Evolutionary conservation across 23 tunicate genomes (phyloP).

Genomic region (Trididemnum clinides): DNA sequence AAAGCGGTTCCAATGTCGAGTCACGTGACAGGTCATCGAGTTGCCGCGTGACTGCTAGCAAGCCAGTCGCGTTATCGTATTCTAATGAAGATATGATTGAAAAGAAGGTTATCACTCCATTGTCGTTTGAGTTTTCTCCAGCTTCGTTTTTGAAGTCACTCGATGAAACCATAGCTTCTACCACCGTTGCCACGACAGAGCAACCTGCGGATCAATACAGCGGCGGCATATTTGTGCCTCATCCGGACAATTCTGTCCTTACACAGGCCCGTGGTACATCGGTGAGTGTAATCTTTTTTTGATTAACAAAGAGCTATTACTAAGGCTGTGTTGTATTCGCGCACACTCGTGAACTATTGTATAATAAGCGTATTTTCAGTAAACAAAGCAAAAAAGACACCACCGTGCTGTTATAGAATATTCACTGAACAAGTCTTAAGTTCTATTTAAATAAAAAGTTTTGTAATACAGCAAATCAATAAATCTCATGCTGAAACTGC

Average conservation of each 20-base stretch:
- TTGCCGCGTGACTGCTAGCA: not conserved
- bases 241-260: slow-evolving; percentile 1
- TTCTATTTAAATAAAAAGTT: too few species aligned
- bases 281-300: not conserved
- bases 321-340: too few species aligned
- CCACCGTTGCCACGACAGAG: not conserved
- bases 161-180: not conserved
- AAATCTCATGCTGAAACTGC: too few species aligned
- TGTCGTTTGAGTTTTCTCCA: slow-evolving; percentile 44
- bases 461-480: too few species aligned
- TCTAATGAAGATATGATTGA: not conserved
- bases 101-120: not conserved
- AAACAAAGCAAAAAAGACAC: too few species aligned
- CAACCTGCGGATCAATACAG: not conserved
- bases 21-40: not conserved
- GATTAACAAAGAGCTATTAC: too few species aligned
- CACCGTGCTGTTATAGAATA: too few species aligned
- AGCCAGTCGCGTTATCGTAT: not conserved
- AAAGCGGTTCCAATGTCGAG: not conserved
- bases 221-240: slow-evolving; percentile 47
- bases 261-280: not conserved
- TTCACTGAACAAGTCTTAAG: too few species aligned
- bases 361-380: too few species aligned
- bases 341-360: too few species aligned
- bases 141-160: slow-evolving; percentile 37